A percentile compares a stretch with the other conserved stretches of the same genome.
Evolutionary conservation across 2,888 invertebrate species (phyloP).

Genomic region (Dione juno): DNA sequence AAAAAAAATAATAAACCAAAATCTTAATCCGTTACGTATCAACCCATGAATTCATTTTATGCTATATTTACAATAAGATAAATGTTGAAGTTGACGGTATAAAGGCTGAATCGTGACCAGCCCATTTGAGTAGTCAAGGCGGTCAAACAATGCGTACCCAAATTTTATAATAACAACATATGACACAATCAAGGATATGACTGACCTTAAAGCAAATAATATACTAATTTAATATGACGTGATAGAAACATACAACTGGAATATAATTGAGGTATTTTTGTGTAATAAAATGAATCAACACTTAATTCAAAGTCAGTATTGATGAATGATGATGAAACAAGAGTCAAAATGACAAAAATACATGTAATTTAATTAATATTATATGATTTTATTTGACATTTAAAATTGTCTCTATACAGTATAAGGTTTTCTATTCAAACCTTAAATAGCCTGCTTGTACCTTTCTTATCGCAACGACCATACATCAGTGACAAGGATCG

Average conservation of each 20-base stretch:
- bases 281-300: constrained; percentile 13
- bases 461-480: constrained; percentile 31
- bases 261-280: neutral
- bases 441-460: constrained; percentile 20
- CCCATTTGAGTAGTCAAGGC: constrained; percentile 66
- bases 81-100: constrained; percentile 56
- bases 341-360: neutral
- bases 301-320: neutral
- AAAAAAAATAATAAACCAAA: constrained; percentile 18
- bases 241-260: constrained; percentile 13
- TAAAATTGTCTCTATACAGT: neutral
- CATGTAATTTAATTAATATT: neutral
- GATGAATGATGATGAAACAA: neutral
- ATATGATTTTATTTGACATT: neutral
- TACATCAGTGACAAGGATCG: constrained; percentile 35
- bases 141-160: constrained; percentile 54
- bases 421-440: constrained; percentile 14
- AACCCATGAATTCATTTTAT: constrained; percentile 25
- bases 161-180: constrained; percentile 62
- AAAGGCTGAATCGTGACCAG: constrained; percentile 68
- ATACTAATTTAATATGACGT: constrained; percentile 24
- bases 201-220: constrained; percentile 36
- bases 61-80: constrained; percentile 28
- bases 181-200: constrained; percentile 64
- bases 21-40: constrained; percentile 30